These are phyloP conservation scores for Rotaria magnacalcarata DNA, from an alignment of 2,888 invertebrate species.

Conservation along the genomic window DNA sequence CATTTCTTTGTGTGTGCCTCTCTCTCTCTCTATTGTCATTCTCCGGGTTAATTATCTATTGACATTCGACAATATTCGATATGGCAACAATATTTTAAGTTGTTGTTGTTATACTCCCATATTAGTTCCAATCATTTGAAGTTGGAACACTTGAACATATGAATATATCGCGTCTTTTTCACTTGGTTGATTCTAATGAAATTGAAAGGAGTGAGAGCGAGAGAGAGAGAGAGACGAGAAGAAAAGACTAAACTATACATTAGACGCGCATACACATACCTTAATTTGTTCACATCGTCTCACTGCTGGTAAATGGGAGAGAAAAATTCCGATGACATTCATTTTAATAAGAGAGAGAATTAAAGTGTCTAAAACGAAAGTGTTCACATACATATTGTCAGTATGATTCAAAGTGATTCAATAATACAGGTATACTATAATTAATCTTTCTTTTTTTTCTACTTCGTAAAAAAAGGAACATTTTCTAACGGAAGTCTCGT, in stretches of 20 bases:
- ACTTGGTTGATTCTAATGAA: constrained; percentile 4
- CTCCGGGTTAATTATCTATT: too few species aligned
- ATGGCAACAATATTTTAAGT: not conserved
- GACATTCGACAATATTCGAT: not conserved
- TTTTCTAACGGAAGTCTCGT: not conserved
- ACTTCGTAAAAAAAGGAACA: not conserved
- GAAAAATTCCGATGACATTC: constrained; percentile 24
- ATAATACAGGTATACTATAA: not conserved
- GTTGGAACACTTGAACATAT: constrained; percentile 27
- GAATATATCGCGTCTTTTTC: not conserved
- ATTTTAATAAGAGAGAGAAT: not conserved
- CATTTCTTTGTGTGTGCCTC: not conserved
- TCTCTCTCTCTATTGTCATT: not conserved
- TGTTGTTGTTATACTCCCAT: not conserved
- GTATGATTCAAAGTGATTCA: not conserved
- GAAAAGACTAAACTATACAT: constrained; percentile 15
- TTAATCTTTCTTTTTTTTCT: not conserved
- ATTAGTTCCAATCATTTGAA: constrained; percentile 30
- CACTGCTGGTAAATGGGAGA: constrained; percentile 25
- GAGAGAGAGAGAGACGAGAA: not conserved
- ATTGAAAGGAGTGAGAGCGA: not conserved
- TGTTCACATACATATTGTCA: constrained; percentile 1
- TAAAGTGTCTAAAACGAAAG: constrained; percentile 9
- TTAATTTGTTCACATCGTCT: constrained; percentile 29
- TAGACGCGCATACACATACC: not conserved